phyloP scores from a whole-genome alignment of 2,797 vertebrate genomes.

The Phoebastria nigripes region DNA sequence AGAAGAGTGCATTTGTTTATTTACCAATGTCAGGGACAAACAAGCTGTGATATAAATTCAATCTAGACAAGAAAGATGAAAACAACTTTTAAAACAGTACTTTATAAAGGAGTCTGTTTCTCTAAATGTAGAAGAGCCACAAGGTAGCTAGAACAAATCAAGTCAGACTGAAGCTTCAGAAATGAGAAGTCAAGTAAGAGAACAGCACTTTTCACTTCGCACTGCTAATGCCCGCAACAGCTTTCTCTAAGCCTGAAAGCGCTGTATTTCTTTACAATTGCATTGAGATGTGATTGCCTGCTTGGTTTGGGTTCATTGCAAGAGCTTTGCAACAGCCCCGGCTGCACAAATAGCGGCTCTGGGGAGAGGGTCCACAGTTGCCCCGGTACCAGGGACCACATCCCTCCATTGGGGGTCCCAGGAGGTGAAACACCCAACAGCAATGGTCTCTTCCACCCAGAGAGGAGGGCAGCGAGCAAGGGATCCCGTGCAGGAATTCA shows the following conservation, averaged over 20 bases:
- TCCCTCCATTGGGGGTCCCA: fast-evolving
- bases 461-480: neutral
- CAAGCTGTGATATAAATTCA: neutral
- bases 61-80: neutral
- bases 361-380: no score
- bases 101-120: neutral
- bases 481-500: fast-evolving
- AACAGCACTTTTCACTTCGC: neutral
- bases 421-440: neutral
- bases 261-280: neutral
- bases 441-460: no score
- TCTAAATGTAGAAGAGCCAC: neutral
- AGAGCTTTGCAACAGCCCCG: neutral
- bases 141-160: neutral
- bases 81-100: neutral
- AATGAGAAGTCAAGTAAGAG: neutral
- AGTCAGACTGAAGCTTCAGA: neutral
- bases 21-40: neutral
- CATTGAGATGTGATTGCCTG: no score
- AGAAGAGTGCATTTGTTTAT: conserved; percentile 7
- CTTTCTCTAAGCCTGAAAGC: neutral
- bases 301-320: neutral
- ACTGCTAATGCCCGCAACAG: neutral
- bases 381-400: fast-evolving
- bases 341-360: neutral